Conservation (phyloP, 2,888 invertebrate genomes). For the Drosophila mimica region DNA sequence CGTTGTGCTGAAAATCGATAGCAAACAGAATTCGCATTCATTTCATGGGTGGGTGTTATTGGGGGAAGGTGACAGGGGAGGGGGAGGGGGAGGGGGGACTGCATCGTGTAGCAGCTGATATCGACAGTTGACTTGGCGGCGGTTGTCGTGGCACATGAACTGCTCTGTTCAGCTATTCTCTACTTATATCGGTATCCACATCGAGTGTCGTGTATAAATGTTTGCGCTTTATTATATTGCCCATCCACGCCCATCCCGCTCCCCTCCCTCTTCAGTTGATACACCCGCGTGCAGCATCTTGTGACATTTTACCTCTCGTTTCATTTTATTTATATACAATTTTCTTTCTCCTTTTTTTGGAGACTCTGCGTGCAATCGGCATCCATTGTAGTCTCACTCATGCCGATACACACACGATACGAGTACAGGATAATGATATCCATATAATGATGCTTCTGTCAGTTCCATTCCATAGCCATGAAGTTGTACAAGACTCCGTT, state of each 20-base stretch:
- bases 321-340: neutral
- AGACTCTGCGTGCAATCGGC: conserved; percentile 42
- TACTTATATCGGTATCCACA: conserved; percentile 46
- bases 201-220: conserved; percentile 79
- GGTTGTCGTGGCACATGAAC: conserved; percentile 53
- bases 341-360: conserved; percentile 17
- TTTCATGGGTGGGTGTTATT: conserved; percentile 36
- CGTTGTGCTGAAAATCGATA: conserved; percentile 82
- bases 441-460: conserved; percentile 84
- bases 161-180: conserved; percentile 31
- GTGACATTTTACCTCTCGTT: conserved; percentile 70
- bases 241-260: conserved; percentile 54
- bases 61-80: neutral
- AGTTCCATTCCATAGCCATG: conserved; percentile 69
- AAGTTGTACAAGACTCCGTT: conserved; percentile 13
- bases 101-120: conserved; percentile 70
- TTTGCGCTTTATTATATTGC: conserved; percentile 80
- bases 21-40: conserved; percentile 81
- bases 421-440: conserved; percentile 80
- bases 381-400: conserved; percentile 53
- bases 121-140: conserved; percentile 76
- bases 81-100: neutral
- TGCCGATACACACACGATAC: conserved; percentile 74
- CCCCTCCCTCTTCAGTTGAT: conserved; percentile 11
- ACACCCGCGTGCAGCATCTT: conserved; percentile 61